Evolutionary conservation across 2,888 invertebrate species (phyloP).

Genomic region (Coremacera marginata): DNA sequence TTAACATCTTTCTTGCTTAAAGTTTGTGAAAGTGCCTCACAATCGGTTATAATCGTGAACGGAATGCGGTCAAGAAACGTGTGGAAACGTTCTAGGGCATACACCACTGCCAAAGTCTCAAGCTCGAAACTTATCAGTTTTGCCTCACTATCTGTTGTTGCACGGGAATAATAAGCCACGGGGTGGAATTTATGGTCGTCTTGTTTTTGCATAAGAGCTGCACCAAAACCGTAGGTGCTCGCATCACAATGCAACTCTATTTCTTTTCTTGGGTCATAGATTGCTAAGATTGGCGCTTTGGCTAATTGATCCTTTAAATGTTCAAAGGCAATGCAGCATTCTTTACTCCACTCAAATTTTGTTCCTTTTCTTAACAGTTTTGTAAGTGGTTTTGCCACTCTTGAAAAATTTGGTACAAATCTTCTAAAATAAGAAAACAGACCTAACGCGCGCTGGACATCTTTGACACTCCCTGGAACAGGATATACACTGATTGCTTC

Average conservation of each 20-base stretch:
- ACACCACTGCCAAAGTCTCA: no score
- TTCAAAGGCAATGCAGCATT: slow-evolving; percentile 5
- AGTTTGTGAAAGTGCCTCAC: slow-evolving; percentile 31
- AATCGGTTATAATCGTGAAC: no score
- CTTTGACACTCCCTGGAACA: neutral
- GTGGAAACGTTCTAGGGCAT: slow-evolving; percentile 2
- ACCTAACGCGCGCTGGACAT: slow-evolving; percentile 15
- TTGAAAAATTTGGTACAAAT: slow-evolving; percentile 12
- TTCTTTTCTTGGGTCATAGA: slow-evolving; percentile 8
- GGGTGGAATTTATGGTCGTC: slow-evolving; percentile 18
- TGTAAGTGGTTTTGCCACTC: slow-evolving; percentile 3
- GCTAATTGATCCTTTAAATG: neutral
- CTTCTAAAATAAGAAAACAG: slow-evolving; percentile 30
- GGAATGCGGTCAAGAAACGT: no score
- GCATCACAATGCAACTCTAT: slow-evolving; percentile 41
- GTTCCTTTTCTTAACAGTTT: slow-evolving; percentile 14
- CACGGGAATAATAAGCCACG: slow-evolving; percentile 12
- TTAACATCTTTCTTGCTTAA: slow-evolving; percentile 18
- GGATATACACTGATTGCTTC: slow-evolving; percentile 29
- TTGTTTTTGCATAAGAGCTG: slow-evolving; percentile 30
- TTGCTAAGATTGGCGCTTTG: neutral
- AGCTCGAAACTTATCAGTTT: neutral
- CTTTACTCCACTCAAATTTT: slow-evolving; percentile 20
- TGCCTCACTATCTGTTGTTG: neutral
- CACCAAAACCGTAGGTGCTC: slow-evolving; percentile 38